Conservation (phyloP, 2,797 vertebrate species). For the Valencia hispanica region DNA sequence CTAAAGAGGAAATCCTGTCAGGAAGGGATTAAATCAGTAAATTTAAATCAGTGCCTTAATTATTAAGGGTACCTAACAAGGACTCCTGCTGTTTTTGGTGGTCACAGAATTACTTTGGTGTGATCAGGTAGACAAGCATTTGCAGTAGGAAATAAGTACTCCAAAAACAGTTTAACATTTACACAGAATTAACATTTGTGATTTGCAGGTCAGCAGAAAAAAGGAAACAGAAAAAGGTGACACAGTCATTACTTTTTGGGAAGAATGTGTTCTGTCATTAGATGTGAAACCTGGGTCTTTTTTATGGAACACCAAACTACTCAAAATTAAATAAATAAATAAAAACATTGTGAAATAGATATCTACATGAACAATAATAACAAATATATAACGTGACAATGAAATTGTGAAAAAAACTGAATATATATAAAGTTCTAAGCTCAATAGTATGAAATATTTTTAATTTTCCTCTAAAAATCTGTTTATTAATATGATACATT, state of each 20-base stretch:
- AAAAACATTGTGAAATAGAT: too few relatives aligned
- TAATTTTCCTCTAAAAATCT: too few relatives aligned
- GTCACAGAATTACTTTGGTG: slow-evolving; percentile 59
- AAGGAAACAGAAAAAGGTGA: slow-evolving; percentile 20
- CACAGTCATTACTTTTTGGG: slow-evolving; percentile 6
- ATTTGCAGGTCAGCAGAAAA: slow-evolving; percentile 18
- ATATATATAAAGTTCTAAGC: too few relatives aligned
- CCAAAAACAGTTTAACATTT: slow-evolving; percentile 53
- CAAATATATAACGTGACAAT: too few relatives aligned
- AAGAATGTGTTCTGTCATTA: slow-evolving; percentile 8
- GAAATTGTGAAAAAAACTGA: too few relatives aligned
- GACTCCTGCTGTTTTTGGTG: slow-evolving; percentile 61
- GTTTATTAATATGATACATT: too few relatives aligned
- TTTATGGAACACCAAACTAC: too few relatives aligned
- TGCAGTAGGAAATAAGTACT: slow-evolving; percentile 53
- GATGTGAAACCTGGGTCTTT: background rate
- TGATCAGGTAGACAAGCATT: slow-evolving; percentile 52
- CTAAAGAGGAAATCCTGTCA: slow-evolving; percentile 62
- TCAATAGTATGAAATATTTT: too few relatives aligned
- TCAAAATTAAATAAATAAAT: too few relatives aligned
- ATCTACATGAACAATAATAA: background rate
- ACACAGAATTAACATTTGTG: slow-evolving; percentile 29
- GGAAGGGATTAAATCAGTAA: slow-evolving; percentile 57
- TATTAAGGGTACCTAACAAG: slow-evolving; percentile 65
- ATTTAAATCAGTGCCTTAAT: slow-evolving; percentile 60